These are phyloP conservation scores for Globodera rostochiensis DNA, from an alignment of 1,140 invertebrate genomes.

Conservation along the genomic window DNA sequence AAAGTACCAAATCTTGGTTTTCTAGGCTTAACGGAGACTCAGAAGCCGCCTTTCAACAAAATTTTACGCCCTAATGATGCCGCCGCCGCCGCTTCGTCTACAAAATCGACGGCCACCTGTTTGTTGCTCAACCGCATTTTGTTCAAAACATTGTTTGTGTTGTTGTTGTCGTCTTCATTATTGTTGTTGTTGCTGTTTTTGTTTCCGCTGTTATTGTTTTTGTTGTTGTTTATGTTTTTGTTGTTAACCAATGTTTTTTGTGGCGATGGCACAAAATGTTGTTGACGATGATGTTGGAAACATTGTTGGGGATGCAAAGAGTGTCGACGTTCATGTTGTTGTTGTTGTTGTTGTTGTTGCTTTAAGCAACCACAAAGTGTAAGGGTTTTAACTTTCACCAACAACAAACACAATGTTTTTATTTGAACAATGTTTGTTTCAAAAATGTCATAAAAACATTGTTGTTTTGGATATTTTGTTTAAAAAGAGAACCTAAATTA, in stretches of 20 bases:
- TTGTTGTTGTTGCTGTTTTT: not conserved
- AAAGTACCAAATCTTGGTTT: no score
- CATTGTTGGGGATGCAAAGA: not conserved
- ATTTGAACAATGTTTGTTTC: no score
- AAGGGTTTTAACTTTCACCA: not conserved
- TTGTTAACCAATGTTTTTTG: not conserved
- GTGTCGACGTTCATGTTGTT: not conserved
- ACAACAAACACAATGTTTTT: no score
- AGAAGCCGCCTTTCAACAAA: no score
- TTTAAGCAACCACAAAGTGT: not conserved
- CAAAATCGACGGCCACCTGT: conserved; percentile 19
- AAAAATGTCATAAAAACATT: no score
- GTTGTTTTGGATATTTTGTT: no score
- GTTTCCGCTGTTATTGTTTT: not conserved
- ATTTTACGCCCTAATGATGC: not conserved
- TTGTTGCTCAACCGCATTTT: conserved; percentile 27
- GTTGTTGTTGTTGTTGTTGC: not conserved
- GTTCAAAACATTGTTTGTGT: not conserved
- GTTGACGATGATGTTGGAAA: not conserved
- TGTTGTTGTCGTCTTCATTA: not conserved
- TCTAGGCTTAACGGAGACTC: no score
- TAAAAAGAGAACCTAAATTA: no score
- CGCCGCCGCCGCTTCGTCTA: not conserved
- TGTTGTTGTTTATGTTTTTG: not conserved
- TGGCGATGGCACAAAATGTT: not conserved